Evolutionary conservation across 2,797 vertebrate genomes (phyloP).

Genomic region (Echiichthys vipera): DNA sequence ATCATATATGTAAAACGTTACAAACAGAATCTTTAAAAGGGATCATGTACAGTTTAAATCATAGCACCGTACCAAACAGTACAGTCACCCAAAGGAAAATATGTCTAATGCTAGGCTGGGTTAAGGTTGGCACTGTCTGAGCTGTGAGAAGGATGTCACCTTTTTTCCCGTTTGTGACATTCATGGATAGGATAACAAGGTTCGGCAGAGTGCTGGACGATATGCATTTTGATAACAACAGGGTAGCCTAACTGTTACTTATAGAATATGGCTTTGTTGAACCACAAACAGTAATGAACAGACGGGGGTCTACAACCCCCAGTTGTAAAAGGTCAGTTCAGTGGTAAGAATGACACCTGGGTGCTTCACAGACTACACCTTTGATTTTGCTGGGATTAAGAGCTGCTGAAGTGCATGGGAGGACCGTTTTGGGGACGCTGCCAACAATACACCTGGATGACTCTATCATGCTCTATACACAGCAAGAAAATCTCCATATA

Average conservation of each 20-base stretch:
- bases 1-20: no score
- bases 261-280: constrained; percentile 9
- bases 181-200: constrained; percentile 16
- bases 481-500: not conserved
- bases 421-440: not conserved
- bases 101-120: not conserved
- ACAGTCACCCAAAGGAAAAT: not conserved
- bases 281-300: not conserved
- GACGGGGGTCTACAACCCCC: not conserved
- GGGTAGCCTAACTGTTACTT: constrained; percentile 27
- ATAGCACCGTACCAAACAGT: no score
- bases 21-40: no score
- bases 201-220: constrained; percentile 28
- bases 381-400: not conserved
- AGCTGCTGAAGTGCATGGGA: not conserved
- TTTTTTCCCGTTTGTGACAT: constrained; percentile 56
- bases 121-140: constrained; percentile 3
- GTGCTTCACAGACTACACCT: not conserved
- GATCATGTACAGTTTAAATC: no score
- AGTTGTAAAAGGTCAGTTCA: not conserved
- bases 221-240: constrained; percentile 24
- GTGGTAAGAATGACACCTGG: not conserved
- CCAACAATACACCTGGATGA: not conserved
- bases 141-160: constrained; percentile 18
- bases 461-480: not conserved